Conservation (phyloP, 2,113 vertebrate species). For the Hippocampus zosterae region DNA sequence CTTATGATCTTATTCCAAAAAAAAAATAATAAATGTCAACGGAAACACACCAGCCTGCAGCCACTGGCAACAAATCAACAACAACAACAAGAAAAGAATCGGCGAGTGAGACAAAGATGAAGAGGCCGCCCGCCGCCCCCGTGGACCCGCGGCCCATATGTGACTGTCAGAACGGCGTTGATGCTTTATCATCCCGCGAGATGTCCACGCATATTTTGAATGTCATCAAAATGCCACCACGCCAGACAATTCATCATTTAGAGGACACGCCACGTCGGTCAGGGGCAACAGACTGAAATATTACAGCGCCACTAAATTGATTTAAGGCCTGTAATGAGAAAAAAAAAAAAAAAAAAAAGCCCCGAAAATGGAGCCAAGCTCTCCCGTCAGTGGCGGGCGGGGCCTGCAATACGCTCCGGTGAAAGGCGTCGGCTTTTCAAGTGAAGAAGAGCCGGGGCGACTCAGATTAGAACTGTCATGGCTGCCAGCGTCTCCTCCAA, state of each 20-base stretch:
- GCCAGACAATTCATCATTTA: conserved; percentile 20
- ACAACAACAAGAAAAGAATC: conserved; percentile 8
- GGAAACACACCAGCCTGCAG: neutral
- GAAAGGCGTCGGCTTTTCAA: conserved; percentile 32
- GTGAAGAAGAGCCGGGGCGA: conserved; percentile 35
- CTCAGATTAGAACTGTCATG: conserved; percentile 44
- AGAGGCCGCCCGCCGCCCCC: conserved; percentile 31
- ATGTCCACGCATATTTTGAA: conserved; percentile 23
- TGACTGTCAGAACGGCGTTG: conserved; percentile 23
- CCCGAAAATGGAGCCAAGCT: conserved; percentile 11
- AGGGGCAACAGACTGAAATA: conserved; percentile 45
- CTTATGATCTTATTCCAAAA: too few relatives aligned
- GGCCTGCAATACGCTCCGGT: conserved; percentile 27
- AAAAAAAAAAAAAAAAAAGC: neutral
- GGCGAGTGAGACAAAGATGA: conserved; percentile 13
- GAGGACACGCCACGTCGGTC: conserved; percentile 40
- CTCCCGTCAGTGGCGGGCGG: conserved; percentile 28
- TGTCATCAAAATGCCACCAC: conserved; percentile 11
- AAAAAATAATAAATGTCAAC: neutral
- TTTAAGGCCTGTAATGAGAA: conserved; percentile 41
- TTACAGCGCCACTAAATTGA: conserved; percentile 42
- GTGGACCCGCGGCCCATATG: conserved; percentile 23
- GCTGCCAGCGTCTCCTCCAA: conserved; percentile 37
- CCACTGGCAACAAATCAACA: neutral
- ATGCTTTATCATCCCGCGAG: conserved; percentile 12